Evolutionary conservation across 2,888 invertebrate species (phyloP).

Genomic region (Thumatha senex): DNA sequence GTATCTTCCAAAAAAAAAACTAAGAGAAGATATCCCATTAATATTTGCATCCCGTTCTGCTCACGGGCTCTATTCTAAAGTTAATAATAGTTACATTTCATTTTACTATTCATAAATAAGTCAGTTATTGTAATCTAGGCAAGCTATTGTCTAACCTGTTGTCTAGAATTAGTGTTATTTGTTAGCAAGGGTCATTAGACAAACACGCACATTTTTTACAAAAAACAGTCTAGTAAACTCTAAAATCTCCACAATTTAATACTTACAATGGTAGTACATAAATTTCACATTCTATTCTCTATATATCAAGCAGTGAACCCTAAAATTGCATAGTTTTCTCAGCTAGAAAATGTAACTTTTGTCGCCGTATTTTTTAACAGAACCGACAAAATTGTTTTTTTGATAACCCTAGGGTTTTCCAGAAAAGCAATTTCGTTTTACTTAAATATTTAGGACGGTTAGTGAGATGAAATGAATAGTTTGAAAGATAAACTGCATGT

Average conservation of each 20-base stretch:
- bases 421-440: not conserved
- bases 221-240: not conserved
- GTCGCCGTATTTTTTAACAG: not conserved
- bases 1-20: too few species aligned
- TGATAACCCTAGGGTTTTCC: not conserved
- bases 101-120: too few species aligned
- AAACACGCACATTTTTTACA: not conserved
- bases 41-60: too few species aligned
- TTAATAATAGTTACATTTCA: too few species aligned
- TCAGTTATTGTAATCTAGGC: too few species aligned
- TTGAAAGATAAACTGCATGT: not conserved
- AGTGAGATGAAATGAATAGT: not conserved
- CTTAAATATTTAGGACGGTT: constrained; percentile 1
- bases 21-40: too few species aligned
- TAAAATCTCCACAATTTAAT: not conserved
- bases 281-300: not conserved
- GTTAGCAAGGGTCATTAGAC: not conserved
- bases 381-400: too few species aligned
- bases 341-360: not conserved
- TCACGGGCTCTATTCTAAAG: too few species aligned
- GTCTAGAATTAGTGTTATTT: too few species aligned
- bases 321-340: not conserved
- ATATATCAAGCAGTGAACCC: not conserved
- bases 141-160: too few species aligned
- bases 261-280: not conserved